A percentile compares a stretch with the other conserved stretches of the same genome.
Evolutionary conservation across 2,797 vertebrate species (phyloP).

Genomic region (Rhadinocentrus ornatus): DNA sequence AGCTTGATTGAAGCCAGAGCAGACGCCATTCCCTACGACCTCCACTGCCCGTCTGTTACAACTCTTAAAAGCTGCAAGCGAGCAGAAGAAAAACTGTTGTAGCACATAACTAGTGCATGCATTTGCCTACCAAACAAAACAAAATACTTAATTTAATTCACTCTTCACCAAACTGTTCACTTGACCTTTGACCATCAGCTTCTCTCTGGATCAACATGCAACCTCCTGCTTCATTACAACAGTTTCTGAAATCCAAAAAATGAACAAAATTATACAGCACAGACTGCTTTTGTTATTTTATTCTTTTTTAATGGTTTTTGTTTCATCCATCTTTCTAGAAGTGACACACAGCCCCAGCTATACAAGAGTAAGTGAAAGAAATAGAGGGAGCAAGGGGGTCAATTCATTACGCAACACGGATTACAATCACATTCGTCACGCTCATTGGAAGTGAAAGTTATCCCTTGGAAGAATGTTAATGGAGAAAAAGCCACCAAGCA

Average conservation of each 20-base stretch:
- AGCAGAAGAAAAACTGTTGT: constrained; percentile 32
- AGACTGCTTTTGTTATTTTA: not conserved
- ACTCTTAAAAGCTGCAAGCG: constrained; percentile 44
- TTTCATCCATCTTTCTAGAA: constrained; percentile 11
- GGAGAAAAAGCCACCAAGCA: constrained; percentile 52
- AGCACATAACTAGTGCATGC: constrained; percentile 33
- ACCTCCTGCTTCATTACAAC: not conserved
- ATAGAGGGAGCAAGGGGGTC: constrained; percentile 20
- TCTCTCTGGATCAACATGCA: constrained; percentile 4
- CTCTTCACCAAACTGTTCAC: not conserved
- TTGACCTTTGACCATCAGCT: constrained; percentile 23
- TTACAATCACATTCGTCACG: constrained; percentile 58
- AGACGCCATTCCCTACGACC: not conserved
- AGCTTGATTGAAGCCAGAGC: constrained; percentile 6
- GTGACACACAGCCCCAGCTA: constrained; percentile 48
- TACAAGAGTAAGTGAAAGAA: constrained; percentile 14
- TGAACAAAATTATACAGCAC: constrained; percentile 26
- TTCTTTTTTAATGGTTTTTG: constrained; percentile 6
- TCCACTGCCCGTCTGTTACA: constrained; percentile 10
- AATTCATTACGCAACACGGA: constrained; percentile 71
- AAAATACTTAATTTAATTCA: constrained; percentile 26
- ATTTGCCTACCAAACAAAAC: constrained; percentile 24
- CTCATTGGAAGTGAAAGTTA: constrained; percentile 76
- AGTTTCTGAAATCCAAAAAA: constrained; percentile 10
- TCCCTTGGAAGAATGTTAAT: constrained; percentile 78